phyloP scores from a whole-genome alignment of 2,113 vertebrate genomes.

The Apteryx mantelli region DNA sequence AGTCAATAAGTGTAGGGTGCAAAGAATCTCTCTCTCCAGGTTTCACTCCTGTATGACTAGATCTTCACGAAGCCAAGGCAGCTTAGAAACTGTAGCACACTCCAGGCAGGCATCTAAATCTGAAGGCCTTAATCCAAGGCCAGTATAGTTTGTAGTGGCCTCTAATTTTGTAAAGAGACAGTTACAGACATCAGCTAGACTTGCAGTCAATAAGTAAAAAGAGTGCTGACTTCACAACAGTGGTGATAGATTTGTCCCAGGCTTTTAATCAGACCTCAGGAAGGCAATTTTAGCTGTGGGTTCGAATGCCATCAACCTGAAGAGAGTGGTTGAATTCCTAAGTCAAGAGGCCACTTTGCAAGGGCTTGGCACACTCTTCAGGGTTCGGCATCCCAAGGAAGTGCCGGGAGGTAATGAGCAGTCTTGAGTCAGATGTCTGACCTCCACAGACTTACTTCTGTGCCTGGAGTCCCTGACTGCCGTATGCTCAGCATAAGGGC shows the following conservation, averaged over 20 bases:
- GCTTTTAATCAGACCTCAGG: slow-evolving; percentile 60
- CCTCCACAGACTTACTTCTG: not conserved
- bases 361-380: slow-evolving; percentile 20
- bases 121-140: not conserved
- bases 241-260: slow-evolving; percentile 27
- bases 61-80: not conserved
- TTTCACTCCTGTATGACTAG: not conserved
- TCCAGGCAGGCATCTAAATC: not conserved
- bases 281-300: slow-evolving; percentile 63
- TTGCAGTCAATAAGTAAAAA: not conserved
- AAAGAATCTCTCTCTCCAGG: not conserved
- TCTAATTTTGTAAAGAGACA: not conserved
- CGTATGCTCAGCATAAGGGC: not conserved
- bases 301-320: slow-evolving; percentile 30
- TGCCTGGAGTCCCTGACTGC: not conserved
- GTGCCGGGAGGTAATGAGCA: slow-evolving; percentile 26
- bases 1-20: not conserved
- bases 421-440: not conserved
- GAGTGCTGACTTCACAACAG: not conserved
- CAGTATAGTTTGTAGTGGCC: not conserved
- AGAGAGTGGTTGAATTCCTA: slow-evolving; percentile 51
- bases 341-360: slow-evolving; percentile 58
- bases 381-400: slow-evolving; percentile 28
- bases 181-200: not conserved
- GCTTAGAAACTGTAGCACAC: not conserved